Percentiles rank a stretch among this genome's conserved stretches.
These are phyloP conservation scores for Dunckerocampus dactyliophorus DNA, from an alignment of 2,113 vertebrate species.

Conservation along the genomic window DNA sequence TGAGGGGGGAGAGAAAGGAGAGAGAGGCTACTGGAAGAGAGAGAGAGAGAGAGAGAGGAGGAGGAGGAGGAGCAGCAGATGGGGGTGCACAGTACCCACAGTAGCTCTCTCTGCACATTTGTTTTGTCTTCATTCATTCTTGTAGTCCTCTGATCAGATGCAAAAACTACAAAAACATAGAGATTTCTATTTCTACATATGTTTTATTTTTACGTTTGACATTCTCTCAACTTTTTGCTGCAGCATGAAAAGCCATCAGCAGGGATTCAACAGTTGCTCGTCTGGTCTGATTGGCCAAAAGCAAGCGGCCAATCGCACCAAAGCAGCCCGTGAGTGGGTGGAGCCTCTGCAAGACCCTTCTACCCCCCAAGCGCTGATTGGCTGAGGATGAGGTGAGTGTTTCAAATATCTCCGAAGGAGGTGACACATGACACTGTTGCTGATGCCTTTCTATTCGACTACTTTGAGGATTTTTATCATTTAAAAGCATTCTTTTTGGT, in stretches of 20 bases:
- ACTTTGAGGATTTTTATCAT: too few relatives aligned
- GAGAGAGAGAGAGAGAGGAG: slow-evolving; percentile 19
- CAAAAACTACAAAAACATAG: neutral
- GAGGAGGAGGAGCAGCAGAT: neutral
- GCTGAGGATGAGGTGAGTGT: slow-evolving; percentile 1
- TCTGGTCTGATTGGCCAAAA: slow-evolving; percentile 43
- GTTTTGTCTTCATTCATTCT: neutral
- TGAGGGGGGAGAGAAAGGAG: neutral
- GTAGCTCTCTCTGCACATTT: neutral
- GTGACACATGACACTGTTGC: neutral
- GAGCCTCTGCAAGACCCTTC: neutral
- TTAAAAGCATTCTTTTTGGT: too few relatives aligned
- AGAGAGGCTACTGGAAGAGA: neutral
- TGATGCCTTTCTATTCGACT: neutral
- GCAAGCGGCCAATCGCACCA: slow-evolving; percentile 20
- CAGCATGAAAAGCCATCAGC: too few relatives aligned
- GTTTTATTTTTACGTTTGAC: too few relatives aligned
- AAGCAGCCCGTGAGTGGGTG: neutral
- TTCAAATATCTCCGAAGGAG: slow-evolving; percentile 18
- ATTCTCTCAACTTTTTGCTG: neutral
- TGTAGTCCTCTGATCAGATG: neutral
- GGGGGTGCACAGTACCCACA: neutral
- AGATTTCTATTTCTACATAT: neutral
- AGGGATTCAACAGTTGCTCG: slow-evolving; percentile 58
- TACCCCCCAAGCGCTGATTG: neutral